These are phyloP conservation scores for Semicossyphus pulcher DNA, from an alignment of 2,113 vertebrate genomes.

Conservation along the genomic window DNA sequence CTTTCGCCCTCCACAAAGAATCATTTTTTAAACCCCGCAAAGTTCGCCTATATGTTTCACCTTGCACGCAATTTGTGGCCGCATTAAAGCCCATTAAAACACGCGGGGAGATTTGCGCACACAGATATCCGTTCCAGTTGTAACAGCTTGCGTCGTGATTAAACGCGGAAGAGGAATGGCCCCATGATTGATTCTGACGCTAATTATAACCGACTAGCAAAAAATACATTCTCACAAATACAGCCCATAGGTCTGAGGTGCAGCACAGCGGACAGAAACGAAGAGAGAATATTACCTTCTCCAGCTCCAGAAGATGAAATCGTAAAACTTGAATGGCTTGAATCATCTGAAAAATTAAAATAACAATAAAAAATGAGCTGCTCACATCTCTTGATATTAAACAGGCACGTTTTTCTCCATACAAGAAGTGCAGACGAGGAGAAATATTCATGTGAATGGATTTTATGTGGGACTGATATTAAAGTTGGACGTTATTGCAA, in stretches of 20 bases:
- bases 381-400: conserved; percentile 69
- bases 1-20: conserved; percentile 68
- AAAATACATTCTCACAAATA: conserved; percentile 97
- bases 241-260: conserved; percentile 77
- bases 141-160: conserved; percentile 95
- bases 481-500: conserved; percentile 69
- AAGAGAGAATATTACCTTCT: conserved; percentile 92
- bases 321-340: conserved; percentile 99
- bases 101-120: conserved; percentile 81
- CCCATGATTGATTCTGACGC: conserved; percentile 95
- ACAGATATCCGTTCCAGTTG: conserved; percentile 87
- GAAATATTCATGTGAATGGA: conserved; percentile 67
- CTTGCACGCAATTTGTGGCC: conserved; percentile 64
- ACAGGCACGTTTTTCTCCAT: conserved; percentile 64
- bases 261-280: conserved; percentile 82
- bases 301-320: conserved; percentile 99
- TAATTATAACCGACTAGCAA: conserved; percentile 93
- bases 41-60: conserved; percentile 70
- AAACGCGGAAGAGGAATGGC: conserved; percentile 93
- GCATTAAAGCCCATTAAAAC: conserved; percentile 69
- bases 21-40: conserved; percentile 41
- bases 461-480: conserved; percentile 71
- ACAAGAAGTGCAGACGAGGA: conserved; percentile 61
- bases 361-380: conserved; percentile 70
- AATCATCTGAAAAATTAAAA: conserved; percentile 96